Percentiles rank a stretch among this genome's conserved stretches.
These are phyloP conservation scores for Palythoa grandis DNA, from an alignment of 92 coral and sea anemone species.

Conservation along the genomic window DNA sequence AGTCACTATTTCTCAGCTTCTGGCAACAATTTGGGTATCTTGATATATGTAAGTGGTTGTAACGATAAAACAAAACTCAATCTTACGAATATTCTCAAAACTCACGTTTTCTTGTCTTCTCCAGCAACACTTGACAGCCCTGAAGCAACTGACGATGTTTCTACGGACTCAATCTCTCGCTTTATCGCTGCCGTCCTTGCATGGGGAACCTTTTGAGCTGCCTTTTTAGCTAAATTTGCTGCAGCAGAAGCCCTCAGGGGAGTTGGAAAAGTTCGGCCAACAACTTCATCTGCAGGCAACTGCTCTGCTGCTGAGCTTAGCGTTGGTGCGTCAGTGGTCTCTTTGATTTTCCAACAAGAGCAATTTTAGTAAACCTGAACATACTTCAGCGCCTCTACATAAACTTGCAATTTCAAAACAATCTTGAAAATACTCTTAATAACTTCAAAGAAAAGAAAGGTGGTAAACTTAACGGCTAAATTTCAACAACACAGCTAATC, in stretches of 20 bases:
- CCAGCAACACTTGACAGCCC: constrained; percentile 92
- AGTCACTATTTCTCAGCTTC: too few relatives aligned
- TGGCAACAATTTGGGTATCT: too few relatives aligned
- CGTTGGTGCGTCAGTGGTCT: constrained; percentile 16
- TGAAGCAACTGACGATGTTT: constrained; percentile 86
- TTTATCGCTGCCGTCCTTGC: constrained; percentile 55
- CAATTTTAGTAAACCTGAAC: neutral
- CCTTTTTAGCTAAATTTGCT: constrained; percentile 87
- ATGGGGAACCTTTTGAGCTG: constrained; percentile 64
- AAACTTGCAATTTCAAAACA: neutral
- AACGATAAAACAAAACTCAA: too few relatives aligned
- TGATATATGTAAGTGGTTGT: too few relatives aligned
- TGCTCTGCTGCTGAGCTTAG: constrained; percentile 55
- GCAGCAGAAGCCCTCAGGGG: constrained; percentile 97
- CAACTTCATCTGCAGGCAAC: constrained; percentile 68
- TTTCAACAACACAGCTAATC: too few relatives aligned
- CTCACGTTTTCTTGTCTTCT: constrained; percentile 67
- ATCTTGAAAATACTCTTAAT: neutral
- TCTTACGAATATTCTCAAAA: neutral
- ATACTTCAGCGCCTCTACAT: neutral
- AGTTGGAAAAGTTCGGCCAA: constrained; percentile 91
- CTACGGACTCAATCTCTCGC: constrained; percentile 81
- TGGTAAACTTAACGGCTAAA: too few relatives aligned
- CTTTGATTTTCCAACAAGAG: neutral
- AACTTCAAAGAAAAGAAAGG: neutral